Base-by-base conservation (phyloP, 2,797 vertebrate genomes). In the Gorsachius magnificus region DNA sequence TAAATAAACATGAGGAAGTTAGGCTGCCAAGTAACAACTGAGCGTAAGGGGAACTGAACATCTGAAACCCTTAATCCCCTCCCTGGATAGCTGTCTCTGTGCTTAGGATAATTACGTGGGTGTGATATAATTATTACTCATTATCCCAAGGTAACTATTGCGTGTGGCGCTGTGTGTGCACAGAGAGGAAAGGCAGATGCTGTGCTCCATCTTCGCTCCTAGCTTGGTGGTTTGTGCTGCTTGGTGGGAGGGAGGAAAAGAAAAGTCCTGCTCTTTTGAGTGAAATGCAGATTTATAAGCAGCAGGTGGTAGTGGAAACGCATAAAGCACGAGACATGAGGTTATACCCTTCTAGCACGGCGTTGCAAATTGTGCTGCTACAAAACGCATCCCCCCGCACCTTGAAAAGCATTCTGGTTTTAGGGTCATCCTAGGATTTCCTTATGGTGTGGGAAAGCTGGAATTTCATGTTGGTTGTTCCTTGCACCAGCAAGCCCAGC, bases 121-220 rank as follows among this genome's bases (percentile, higher is more conserved):
- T 71, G 43, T 3, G 0, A 31, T 66, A 3, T 46, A 68, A 63
- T 78, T 78, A 36, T 33, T 69, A 16, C 61, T 79, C 38, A 4
- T 83, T 69, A 26, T 22, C 18, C 16, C 26, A 19, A 64, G 45
- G 78, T 78, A 26, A 57, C 48, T 13, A 0, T 19, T 33, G 46
- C 4, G 29, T 24, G 9, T 14, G 1, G 36, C 4, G 16, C 8
- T 53, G 58, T n/a, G 46, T 1, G 1, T 45, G 61, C n/a, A 18
- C 11, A 22, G 41, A 16, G 45, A 31, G 70, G 64, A 71, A 50
- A n/a, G 60, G 56, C 36, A 48, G 50, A 22, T 54, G 56, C 56
- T 33, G 16, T 5, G 36, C 60, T 87, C n/a, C 19, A 1, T 61
- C 25, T 46, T 65, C 2, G 3, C 51, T 51, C 25, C 77, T 70